A percentile compares a stretch with the other conserved stretches of the same genome.
Evolutionary conservation across 30 jellyfish, hydroid and myxozoan genomes (phyloP).

Genomic region (Aurelia sp.): DNA sequence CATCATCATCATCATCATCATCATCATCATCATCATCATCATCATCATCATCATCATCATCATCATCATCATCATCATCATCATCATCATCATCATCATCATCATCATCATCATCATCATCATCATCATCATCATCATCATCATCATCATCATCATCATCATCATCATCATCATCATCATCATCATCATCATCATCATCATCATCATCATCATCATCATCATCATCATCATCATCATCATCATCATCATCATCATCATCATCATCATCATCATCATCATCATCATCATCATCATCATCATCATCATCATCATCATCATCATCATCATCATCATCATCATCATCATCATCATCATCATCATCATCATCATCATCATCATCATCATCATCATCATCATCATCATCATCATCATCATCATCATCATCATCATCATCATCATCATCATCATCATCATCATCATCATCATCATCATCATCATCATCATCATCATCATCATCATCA

Average conservation of each 20-base stretch:
- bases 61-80: neutral
- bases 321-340: slow-evolving; percentile 32
- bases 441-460: slow-evolving; percentile 28
- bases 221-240: neutral
- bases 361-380: slow-evolving; percentile 13
- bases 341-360: slow-evolving; percentile 3
- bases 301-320: no score
- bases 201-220: slow-evolving; percentile 12
- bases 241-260: neutral
- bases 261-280: no score
- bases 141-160: slow-evolving; percentile 11
- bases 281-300: no score
- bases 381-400: slow-evolving; percentile 35
- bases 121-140: slow-evolving; percentile 13
- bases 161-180: slow-evolving; percentile 1
- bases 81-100: slow-evolving; percentile 13
- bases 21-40: slow-evolving; percentile 26
- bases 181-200: neutral
- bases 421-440: slow-evolving; percentile 20
- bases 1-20: slow-evolving; percentile 33
- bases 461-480: slow-evolving; percentile 16
- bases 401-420: slow-evolving; percentile 16
- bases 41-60: slow-evolving; percentile 18
- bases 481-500: slow-evolving; percentile 25
- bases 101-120: slow-evolving; percentile 7